A percentile compares a stretch with the other conserved stretches of the same genome.
Conservation (phyloP, 2,888 invertebrate genomes). For the Luperina nickerlii region DNA sequence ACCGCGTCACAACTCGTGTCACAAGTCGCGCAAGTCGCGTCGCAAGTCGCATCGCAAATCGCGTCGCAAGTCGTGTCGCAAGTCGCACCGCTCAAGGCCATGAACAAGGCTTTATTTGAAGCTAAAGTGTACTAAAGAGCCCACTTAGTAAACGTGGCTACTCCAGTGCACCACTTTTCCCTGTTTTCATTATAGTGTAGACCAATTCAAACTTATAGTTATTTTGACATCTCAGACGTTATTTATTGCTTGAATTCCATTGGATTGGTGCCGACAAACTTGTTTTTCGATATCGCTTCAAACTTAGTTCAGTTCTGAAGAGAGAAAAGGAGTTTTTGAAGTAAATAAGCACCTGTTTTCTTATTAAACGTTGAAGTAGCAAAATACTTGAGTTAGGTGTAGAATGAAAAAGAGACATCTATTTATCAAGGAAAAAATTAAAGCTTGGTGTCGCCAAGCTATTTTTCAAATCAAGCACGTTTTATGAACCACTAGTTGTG, state of each 20-base stretch:
- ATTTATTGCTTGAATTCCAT: conserved; percentile 26
- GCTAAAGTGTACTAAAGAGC: neutral
- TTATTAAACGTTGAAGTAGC: conserved; percentile 23
- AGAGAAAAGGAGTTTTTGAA: conserved; percentile 22
- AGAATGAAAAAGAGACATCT: neutral
- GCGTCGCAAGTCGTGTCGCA: too few species aligned
- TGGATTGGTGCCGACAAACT: conserved; percentile 38
- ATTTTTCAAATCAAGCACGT: neutral
- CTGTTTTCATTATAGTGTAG: neutral
- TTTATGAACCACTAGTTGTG: neutral
- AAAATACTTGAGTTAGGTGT: neutral
- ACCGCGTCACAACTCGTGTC: too few species aligned
- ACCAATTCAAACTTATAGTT: conserved; percentile 16
- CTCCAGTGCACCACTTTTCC: neutral
- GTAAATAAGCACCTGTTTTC: conserved; percentile 45
- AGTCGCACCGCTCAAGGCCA: too few species aligned
- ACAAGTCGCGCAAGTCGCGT: too few species aligned
- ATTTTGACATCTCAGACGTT: conserved; percentile 25
- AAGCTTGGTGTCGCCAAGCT: neutral
- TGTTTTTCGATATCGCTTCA: conserved; percentile 40
- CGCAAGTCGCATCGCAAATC: neutral
- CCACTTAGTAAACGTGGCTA: neutral
- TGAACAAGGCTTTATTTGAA: neutral
- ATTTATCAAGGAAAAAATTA: neutral
- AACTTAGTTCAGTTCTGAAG: conserved; percentile 36